Evolutionary conservation across 2,888 invertebrate species (phyloP), one percentile per base, ranked within the genome.

Genomic region (Pharmacophagus antenor): DNA sequence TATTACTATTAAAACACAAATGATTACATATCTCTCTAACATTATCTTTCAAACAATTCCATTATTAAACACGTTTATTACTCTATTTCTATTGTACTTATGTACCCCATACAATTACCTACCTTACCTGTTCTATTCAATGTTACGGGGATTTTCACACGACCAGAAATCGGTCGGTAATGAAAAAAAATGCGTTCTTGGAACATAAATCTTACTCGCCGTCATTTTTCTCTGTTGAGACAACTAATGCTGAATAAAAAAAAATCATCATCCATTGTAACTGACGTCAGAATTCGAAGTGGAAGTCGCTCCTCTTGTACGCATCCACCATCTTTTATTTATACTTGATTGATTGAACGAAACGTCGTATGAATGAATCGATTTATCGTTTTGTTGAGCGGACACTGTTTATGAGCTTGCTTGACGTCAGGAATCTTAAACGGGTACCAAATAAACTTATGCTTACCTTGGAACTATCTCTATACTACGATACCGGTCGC

Each of bases 311-410:
- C 74, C 77, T 76, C 77, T 70, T 74, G 73, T 72, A 67, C 65
- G 67, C 65, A 69, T 72, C 37, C 72, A 69, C 71, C 75, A 87
- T 88, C 81, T 87, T 86, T 88, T 88, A 88, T 88, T 84, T 87
- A 86, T 88, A 79, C 70, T 81, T 86, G 87, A 88, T 86, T 80
- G 86, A 87, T 88, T 84, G 77, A 82, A 76, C 81, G 74, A 80
- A 84, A 79, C 80, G 79, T 79, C 82, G 76, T 77, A 80, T 85
- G 85, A 88, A 87, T 88, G 85, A 88, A 84, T 86, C 80, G 84
- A 84, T 86, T 84, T 84, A 84, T 82, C 79, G 77, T 78, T 80
- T 79, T 71, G 79, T 77, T 74, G 71, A 72, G 72, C 75, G 77
- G 79, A 81, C 77, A 70, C 77, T 82, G 79, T 82, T 83, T 85